Percentiles rank a stretch among this genome's conserved stretches.
phyloP scores from a whole-genome alignment of 2,888 invertebrate species.

The Heliconius hortense region DNA sequence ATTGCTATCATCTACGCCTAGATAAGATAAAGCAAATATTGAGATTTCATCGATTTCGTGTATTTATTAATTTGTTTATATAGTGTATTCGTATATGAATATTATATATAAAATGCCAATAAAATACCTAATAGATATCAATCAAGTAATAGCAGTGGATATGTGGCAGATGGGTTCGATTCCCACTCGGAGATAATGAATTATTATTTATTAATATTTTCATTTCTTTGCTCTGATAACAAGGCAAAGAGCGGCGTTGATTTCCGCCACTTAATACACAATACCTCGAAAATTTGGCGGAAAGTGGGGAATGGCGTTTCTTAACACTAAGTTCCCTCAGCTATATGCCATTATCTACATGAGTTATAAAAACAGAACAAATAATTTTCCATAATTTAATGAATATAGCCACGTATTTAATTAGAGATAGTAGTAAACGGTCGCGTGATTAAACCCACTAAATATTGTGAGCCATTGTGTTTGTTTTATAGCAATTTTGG shows the following conservation, averaged over 20 bases:
- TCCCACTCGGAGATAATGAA: no score
- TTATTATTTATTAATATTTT: no score
- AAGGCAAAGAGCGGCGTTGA: no score
- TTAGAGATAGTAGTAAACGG: constrained; percentile 8
- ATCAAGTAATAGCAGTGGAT: not conserved
- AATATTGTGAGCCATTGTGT: constrained; percentile 6
- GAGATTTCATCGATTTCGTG: not conserved
- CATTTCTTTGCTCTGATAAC: no score
- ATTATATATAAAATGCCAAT: not conserved
- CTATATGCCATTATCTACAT: no score
- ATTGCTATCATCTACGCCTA: constrained; percentile 27
- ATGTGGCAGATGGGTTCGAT: no score
- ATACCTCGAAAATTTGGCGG: no score
- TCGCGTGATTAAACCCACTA: constrained; percentile 13
- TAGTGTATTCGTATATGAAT: not conserved
- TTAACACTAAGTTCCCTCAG: no score
- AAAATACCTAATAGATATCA: not conserved
- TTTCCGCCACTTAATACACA: no score
- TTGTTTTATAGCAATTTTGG: constrained; percentile 18
- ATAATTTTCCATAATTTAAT: not conserved
- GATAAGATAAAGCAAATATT: constrained; percentile 30
- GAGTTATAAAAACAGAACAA: not conserved
- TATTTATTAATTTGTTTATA: not conserved
- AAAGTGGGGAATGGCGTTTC: no score
- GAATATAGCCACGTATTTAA: not conserved